A percentile compares a stretch with the other conserved stretches of the same genome.
Evolutionary conservation across 2,113 vertebrate genomes (phyloP).

Genomic region (Anguilla rostrata): DNA sequence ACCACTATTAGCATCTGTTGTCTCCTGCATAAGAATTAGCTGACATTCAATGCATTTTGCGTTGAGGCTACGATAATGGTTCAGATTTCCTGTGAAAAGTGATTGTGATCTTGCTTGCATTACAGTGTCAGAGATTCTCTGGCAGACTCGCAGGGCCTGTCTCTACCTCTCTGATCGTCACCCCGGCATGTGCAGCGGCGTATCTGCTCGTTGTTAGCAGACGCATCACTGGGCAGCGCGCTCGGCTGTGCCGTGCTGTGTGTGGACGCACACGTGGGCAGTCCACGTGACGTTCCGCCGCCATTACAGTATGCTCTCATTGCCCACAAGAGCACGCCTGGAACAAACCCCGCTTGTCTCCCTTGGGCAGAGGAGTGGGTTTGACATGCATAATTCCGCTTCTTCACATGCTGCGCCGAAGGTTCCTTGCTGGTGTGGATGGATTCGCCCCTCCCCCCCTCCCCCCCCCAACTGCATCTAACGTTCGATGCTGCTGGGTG

Average conservation of each 20-base stretch:
- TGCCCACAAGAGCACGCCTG: slow-evolving; percentile 15
- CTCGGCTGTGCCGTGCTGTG: neutral
- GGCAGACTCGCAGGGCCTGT: neutral
- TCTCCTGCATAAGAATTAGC: neutral
- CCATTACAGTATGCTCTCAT: slow-evolving; percentile 44
- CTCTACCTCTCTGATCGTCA: neutral
- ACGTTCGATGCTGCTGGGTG: neutral
- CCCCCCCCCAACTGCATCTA: neutral
- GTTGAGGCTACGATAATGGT: neutral
- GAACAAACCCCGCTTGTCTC: slow-evolving; percentile 59
- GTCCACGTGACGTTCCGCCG: slow-evolving; percentile 45
- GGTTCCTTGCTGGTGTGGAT: slow-evolving; percentile 24
- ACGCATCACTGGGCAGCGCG: slow-evolving; percentile 33
- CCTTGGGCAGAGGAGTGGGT: slow-evolving; percentile 45
- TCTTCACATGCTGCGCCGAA: slow-evolving; percentile 12
- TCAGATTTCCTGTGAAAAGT: neutral
- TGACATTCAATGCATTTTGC: neutral
- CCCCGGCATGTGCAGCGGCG: slow-evolving; percentile 21
- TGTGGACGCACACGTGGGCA: neutral
- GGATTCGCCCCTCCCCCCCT: neutral
- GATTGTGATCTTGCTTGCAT: neutral
- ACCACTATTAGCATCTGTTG: neutral
- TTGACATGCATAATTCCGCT: slow-evolving; percentile 22
- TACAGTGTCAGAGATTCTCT: neutral
- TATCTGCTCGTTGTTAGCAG: slow-evolving; percentile 37